These are phyloP conservation scores for Pygocentrus nattereri DNA, from an alignment of 2,797 vertebrate species.

Conservation along the genomic window DNA sequence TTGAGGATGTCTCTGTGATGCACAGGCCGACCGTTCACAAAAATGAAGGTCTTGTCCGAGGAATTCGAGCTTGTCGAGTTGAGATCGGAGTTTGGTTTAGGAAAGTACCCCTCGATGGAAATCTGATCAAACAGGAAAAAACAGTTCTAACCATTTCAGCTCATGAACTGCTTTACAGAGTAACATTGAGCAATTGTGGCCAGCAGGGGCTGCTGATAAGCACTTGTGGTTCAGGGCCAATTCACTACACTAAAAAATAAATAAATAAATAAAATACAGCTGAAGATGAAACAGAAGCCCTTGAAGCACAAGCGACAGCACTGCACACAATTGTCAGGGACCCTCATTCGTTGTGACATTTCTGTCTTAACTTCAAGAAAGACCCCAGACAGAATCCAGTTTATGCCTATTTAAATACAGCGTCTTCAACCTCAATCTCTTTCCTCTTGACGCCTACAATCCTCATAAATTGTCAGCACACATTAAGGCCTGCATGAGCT, in stretches of 20 bases:
- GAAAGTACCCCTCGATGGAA: constrained; percentile 89
- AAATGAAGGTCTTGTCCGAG: constrained; percentile 90
- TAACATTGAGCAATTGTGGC: not conserved
- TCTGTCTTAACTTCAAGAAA: not conserved
- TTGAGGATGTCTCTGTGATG: constrained; percentile 93
- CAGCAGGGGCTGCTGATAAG: not conserved
- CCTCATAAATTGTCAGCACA: constrained; percentile 48
- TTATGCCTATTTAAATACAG: not conserved
- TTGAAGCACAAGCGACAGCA: not conserved
- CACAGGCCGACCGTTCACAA: constrained; percentile 90
- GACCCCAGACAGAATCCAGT: not conserved
- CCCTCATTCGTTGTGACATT: not conserved
- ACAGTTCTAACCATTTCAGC: constrained; percentile 11
- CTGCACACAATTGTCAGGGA: not conserved
- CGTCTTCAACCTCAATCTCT: not conserved
- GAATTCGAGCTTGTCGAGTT: constrained; percentile 84
- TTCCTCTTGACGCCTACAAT: constrained; percentile 11
- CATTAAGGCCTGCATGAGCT: constrained; percentile 35
- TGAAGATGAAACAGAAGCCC: not conserved
- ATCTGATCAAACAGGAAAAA: constrained; percentile 78
- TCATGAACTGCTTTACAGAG: not conserved
- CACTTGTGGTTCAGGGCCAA: not conserved
- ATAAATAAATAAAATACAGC: too few species aligned
- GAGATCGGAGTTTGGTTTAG: constrained; percentile 84
- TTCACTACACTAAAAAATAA: not conserved